A percentile compares a stretch with the other conserved stretches of the same genome.
Evolutionary conservation across 1,140 invertebrate genomes (phyloP).

Genomic region (Caerostris extrusa): DNA sequence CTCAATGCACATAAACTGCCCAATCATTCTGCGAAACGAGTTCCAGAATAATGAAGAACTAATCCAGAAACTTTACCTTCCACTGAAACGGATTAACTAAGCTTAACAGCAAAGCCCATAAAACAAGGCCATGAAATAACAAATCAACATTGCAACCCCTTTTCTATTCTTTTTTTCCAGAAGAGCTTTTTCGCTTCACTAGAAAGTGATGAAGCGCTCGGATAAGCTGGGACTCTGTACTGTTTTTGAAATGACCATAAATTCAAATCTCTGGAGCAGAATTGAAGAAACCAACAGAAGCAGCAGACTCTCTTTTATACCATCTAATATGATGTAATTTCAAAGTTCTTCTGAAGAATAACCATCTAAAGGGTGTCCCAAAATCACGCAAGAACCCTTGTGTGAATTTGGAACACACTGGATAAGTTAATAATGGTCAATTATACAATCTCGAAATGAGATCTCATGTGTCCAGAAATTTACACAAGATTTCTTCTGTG

Average conservation of each 20-base stretch:
- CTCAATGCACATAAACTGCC: too few species aligned
- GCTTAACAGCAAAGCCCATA: neutral
- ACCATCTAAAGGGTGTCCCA: too few species aligned
- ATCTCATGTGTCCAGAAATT: too few species aligned
- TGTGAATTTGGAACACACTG: too few species aligned
- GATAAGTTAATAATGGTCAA: too few species aligned
- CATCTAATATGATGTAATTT: too few species aligned
- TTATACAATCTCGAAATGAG: too few species aligned
- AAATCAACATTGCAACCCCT: neutral
- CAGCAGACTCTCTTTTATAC: neutral
- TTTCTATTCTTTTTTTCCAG: neutral
- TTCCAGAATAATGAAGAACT: neutral
- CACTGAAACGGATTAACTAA: neutral
- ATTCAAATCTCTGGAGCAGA: neutral
- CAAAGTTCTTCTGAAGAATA: too few species aligned
- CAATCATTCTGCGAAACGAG: too few species aligned
- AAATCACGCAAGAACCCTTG: too few species aligned
- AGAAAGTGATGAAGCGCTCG: neutral
- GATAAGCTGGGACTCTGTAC: neutral
- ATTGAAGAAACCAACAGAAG: neutral
- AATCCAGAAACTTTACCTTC: neutral
- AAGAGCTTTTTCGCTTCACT: neutral
- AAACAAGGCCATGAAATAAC: neutral
- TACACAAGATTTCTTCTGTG: too few species aligned
- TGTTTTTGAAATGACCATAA: conserved; percentile 57